A percentile compares a stretch with the other conserved stretches of the same genome.
Conservation (phyloP, 2,797 vertebrate species). For the Phataginus tricuspis region DNA sequence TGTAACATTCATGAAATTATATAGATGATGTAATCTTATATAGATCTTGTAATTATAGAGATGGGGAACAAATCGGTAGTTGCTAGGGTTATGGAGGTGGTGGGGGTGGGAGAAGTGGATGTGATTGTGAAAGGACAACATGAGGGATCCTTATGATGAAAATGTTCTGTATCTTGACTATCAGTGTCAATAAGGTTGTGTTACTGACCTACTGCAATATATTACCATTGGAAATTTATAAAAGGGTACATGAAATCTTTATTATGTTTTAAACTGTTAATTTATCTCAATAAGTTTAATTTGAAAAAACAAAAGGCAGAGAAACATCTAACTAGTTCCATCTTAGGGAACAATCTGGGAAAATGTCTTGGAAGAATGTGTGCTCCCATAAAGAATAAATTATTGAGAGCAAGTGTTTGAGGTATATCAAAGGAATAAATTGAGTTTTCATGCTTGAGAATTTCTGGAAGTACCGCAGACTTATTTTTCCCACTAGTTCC, state of each 20-base stretch:
- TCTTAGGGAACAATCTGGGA: neutral
- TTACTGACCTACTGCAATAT: neutral
- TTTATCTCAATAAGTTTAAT: neutral
- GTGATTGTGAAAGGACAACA: neutral
- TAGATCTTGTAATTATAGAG: neutral
- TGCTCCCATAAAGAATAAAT: neutral
- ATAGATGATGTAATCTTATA: no score
- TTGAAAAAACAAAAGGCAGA: neutral
- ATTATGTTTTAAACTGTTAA: constrained; percentile 24
- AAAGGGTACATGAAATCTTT: neutral
- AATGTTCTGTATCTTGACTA: neutral
- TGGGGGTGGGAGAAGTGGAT: neutral
- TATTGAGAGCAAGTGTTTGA: neutral
- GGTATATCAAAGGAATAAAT: neutral
- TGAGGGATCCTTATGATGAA: neutral
- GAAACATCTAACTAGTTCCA: neutral
- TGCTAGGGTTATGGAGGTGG: neutral
- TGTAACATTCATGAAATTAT: neutral
- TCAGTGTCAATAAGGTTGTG: neutral
- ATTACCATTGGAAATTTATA: neutral
- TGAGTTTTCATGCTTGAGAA: neutral
- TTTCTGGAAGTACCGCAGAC: neutral
- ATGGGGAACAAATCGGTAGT: neutral
- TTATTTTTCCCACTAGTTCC: neutral
- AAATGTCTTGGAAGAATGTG: neutral